Evolutionary conservation across 23 tunicate genomes (phyloP).

Genomic region (Diplosoma virens): DNA sequence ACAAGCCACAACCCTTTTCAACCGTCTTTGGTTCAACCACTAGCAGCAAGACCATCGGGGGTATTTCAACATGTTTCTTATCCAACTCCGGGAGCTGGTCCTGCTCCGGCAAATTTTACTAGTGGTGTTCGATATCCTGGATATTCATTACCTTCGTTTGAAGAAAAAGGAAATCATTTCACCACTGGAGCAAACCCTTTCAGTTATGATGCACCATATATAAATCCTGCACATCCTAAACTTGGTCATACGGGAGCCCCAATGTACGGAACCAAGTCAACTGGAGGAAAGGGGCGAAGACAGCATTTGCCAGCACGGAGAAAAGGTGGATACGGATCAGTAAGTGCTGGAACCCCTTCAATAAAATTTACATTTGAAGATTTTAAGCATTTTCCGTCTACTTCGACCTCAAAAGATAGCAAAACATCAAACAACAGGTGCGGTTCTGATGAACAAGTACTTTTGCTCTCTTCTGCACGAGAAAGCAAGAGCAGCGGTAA

Average conservation of each 20-base stretch:
- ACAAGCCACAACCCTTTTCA: not conserved
- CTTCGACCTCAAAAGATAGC: not conserved
- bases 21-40: not conserved
- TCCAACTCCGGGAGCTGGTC: no score
- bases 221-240: no score
- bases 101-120: no score
- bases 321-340: conserved; percentile 34
- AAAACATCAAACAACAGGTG: not conserved
- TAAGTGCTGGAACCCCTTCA: conserved; percentile 34
- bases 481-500: not conserved
- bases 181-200: no score
- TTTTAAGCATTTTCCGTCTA: not conserved
- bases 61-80: no score
- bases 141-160: no score
- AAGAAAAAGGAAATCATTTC: no score
- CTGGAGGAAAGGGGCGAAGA: conserved; percentile 60
- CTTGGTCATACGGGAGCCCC: no score
- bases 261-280: no score
- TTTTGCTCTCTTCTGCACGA: conserved; percentile 29
- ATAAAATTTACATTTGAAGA: conserved; percentile 6
- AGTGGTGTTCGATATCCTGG: no score
- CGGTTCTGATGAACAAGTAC: not conserved
- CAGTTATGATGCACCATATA: no score
- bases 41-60: no score
- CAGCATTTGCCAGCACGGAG: conserved; percentile 25